These are phyloP conservation scores for Platichthys stellatus DNA, from an alignment of 2,113 vertebrate species.

Conservation along the genomic window DNA sequence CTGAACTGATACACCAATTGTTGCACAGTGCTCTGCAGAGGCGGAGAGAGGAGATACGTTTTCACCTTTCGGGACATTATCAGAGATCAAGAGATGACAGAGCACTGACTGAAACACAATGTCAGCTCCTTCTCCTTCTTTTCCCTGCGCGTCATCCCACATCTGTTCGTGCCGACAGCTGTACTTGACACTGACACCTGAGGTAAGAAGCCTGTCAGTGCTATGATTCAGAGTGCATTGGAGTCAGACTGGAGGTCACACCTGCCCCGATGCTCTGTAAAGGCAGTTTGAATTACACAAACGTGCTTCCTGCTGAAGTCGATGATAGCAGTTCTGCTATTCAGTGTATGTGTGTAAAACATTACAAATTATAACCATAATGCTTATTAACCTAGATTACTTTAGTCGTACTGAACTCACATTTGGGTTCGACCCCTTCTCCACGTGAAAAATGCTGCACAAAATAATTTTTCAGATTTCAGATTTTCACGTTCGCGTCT, in stretches of 20 bases:
- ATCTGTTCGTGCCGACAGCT: conserved; percentile 53
- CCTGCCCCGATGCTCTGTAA: neutral
- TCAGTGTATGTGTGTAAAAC: neutral
- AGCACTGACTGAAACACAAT: conserved; percentile 8
- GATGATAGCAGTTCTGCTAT: neutral
- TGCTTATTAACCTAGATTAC: no score
- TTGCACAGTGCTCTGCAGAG: neutral
- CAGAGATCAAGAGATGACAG: neutral
- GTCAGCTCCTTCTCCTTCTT: conserved; percentile 3
- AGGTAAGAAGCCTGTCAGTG: conserved; percentile 35
- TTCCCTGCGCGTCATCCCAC: conserved; percentile 33
- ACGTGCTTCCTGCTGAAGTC: neutral
- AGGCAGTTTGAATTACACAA: neutral
- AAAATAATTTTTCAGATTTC: no score
- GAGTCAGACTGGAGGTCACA: conserved; percentile 16
- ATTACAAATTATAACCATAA: no score
- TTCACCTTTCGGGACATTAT: conserved; percentile 21
- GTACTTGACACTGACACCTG: conserved; percentile 39
- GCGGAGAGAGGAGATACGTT: neutral
- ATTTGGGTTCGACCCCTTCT: no score
- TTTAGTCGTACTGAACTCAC: no score
- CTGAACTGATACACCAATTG: neutral
- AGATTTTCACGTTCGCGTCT: no score
- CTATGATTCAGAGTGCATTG: conserved; percentile 23
- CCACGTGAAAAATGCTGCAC: no score